Base-by-base conservation (phyloP, 2,888 invertebrate species). In the Agrypnus murinus region DNA sequence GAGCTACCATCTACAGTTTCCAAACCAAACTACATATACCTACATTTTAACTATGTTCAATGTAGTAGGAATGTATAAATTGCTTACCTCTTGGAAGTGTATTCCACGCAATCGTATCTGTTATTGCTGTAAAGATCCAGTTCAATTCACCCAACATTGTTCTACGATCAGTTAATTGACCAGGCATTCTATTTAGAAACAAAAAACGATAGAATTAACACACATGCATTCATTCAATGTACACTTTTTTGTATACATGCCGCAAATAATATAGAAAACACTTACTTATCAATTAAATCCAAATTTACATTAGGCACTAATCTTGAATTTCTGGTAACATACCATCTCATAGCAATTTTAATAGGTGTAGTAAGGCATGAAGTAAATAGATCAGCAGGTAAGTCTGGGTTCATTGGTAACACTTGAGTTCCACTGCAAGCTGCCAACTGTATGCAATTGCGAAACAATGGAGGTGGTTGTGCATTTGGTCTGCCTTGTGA, bases 81-180 rank as follows among this genome's bases (percentile, higher is more conserved):
- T 14, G 15, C 64, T 75, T 82, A 92, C 92, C 92, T 88, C 95
- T 90, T 3, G 98, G 96, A 79, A 99, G 88, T 45, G 95, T 95
- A 84, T 98, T 98, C 99, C 99, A 99, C 0, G 99, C 99, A 82
- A 99, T 99, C 8, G 99, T 99, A 86, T 99, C 99, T 0, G 99
- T 99, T 78, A 99, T 98, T 48, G 99, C 99, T 1, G 99, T 99
- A 87, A 99, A 99, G 83, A 99, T 98, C 99, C 99, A 99, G 88
- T 99, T 99, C 71, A 99, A 88, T 87, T 99, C 99, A 55, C 99
- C 99, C 76, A 99, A 89, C 95, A 99, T 97, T 31, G 99, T 98
- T 79, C 97, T 90, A 15, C 98, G 90, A 87, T 99, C 98, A 77
- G 94, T 95, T 77, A 98, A 90, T 83, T 95, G 94, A 0, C 99